phyloP scores from a whole-genome alignment of 2,888 invertebrate species.

The Synergus umbraculus region DNA sequence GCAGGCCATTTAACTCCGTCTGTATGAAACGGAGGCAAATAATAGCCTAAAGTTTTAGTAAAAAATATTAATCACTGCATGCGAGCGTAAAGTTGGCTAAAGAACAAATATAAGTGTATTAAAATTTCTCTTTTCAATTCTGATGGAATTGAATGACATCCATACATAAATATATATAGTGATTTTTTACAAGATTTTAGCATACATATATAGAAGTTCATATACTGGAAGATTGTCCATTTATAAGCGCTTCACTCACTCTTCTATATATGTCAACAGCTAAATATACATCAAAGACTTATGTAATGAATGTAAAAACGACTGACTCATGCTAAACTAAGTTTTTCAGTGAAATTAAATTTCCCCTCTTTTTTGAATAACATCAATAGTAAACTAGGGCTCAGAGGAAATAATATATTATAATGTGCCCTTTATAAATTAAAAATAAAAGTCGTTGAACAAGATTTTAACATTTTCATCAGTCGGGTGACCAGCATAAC shows the following conservation, averaged over 20 bases:
- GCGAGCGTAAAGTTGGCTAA: background rate
- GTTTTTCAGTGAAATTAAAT: background rate
- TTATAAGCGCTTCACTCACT: conserved; percentile 8
- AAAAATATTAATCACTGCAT: no score
- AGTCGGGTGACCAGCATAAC: no score
- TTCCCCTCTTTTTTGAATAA: no score
- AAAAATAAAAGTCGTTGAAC: no score
- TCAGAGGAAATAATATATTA: no score
- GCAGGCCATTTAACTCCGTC: no score
- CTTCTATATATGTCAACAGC: background rate
- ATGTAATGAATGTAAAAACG: background rate
- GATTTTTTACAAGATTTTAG: background rate
- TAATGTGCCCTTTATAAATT: no score
- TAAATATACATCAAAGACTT: background rate
- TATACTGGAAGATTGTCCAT: conserved; percentile 3
- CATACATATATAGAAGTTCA: conserved; percentile 8
- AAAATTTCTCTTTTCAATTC: background rate
- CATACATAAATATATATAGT: background rate
- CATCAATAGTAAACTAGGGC: no score
- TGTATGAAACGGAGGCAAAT: no score
- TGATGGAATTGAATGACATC: background rate
- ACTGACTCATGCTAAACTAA: background rate
- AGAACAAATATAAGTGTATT: background rate
- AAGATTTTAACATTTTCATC: no score
- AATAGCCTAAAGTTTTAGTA: no score